Evolutionary conservation across 2,113 vertebrate genomes (phyloP).

Genomic region (Petrocephalus microphthalmus): DNA sequence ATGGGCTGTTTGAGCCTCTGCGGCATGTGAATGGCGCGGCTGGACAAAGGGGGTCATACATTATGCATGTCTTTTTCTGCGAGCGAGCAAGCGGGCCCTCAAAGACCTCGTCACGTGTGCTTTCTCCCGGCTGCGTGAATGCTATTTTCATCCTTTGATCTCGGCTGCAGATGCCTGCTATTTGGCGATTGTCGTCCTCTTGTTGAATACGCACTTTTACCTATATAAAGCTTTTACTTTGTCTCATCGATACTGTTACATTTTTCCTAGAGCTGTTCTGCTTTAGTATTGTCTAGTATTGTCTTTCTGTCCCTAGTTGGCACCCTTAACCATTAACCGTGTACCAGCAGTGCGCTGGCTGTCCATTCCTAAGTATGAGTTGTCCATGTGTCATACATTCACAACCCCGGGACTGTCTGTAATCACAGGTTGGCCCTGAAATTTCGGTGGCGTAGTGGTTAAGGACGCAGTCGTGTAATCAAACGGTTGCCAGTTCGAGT

Average conservation of each 20-base stretch:
- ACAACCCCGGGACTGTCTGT: background rate
- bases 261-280: background rate
- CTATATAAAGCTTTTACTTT: background rate
- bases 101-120: background rate
- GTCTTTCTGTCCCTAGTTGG: background rate
- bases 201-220: background rate
- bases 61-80: background rate
- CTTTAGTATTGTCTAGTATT: background rate
- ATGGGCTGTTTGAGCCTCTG: background rate
- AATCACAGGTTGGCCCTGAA: background rate
- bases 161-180: background rate
- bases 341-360: background rate
- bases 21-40: background rate
- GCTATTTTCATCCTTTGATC: background rate
- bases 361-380: background rate
- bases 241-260: background rate
- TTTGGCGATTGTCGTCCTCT: background rate
- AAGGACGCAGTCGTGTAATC: no score
- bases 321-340: background rate
- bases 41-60: background rate
- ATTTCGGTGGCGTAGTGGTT: background rate
- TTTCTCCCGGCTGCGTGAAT: background rate
- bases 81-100: background rate
- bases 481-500: no score
- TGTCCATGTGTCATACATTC: background rate